These are phyloP conservation scores for Tricholaema leucomelas DNA, from an alignment of 2,113 vertebrate genomes.

Conservation along the genomic window DNA sequence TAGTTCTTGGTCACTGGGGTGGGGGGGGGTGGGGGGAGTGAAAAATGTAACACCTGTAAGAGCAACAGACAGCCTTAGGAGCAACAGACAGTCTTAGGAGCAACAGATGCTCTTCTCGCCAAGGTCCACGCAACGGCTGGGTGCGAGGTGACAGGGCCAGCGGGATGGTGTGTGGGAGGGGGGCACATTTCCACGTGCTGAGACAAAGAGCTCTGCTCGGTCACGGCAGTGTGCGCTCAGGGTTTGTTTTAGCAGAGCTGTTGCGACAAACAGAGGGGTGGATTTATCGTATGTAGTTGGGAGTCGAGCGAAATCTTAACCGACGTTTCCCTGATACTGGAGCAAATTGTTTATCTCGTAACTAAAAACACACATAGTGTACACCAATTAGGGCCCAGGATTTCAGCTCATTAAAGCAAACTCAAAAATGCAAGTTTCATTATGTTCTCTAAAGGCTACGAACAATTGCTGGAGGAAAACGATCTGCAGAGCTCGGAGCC, in stretches of 20 bases:
- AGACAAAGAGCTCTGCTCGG: slow-evolving; percentile 57
- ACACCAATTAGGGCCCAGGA: background rate
- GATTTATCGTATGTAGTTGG: slow-evolving; percentile 56
- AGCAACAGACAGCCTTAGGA: slow-evolving; percentile 55
- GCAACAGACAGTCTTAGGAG: background rate
- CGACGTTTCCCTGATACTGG: slow-evolving; percentile 61
- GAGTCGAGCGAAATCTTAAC: slow-evolving; percentile 64
- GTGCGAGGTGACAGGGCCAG: background rate
- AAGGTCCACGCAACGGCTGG: background rate
- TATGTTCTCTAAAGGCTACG: background rate
- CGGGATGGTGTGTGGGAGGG: slow-evolving; percentile 21
- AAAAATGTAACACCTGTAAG: slow-evolving; percentile 79
- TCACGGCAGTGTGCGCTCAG: slow-evolving; percentile 7
- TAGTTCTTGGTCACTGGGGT: slow-evolving; percentile 65
- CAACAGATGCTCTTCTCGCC: too few relatives aligned
- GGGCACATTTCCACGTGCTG: background rate
- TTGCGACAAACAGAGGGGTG: slow-evolving; percentile 58
- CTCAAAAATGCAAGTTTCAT: slow-evolving; percentile 21
- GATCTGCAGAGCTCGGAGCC: background rate
- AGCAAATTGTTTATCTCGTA: slow-evolving; percentile 68
- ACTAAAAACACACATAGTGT: slow-evolving; percentile 51
- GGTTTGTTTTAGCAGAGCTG: slow-evolving; percentile 68
- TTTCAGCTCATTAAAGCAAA: slow-evolving; percentile 59
- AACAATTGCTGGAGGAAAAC: background rate
- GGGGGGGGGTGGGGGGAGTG: slow-evolving; percentile 1